Evolutionary conservation across 2,797 vertebrate genomes (phyloP).

Genomic region (Danio jaintianensis): DNA sequence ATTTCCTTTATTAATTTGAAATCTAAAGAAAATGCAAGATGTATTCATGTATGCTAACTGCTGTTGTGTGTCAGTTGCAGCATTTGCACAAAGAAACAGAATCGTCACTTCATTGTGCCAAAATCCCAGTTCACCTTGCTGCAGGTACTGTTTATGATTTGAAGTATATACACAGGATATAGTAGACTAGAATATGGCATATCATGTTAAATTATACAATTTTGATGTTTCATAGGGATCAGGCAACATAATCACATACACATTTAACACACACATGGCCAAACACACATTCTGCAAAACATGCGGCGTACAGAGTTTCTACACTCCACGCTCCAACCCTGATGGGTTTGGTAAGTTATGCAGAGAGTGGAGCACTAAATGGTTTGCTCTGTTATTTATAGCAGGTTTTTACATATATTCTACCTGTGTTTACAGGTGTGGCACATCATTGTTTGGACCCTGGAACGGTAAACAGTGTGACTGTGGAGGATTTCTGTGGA

Average conservation of each 20-base stretch:
- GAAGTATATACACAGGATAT: no score
- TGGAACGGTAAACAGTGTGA: constrained; percentile 84
- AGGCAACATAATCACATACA: constrained; percentile 89
- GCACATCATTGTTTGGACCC: constrained; percentile 92
- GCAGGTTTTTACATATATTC: not conserved
- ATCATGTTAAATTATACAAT: not conserved
- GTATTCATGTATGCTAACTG: not conserved
- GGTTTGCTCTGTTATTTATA: not conserved
- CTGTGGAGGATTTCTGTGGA: constrained; percentile 87
- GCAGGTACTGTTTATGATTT: constrained; percentile 77
- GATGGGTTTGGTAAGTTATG: constrained; percentile 88
- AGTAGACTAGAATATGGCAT: not conserved
- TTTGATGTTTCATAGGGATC: constrained; percentile 78
- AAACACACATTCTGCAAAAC: constrained; percentile 95
- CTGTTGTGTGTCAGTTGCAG: constrained; percentile 84
- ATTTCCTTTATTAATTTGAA: no score
- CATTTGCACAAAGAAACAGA: constrained; percentile 96
- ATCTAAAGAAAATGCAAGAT: not conserved
- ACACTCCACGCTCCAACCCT: constrained; percentile 91
- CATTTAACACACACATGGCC: constrained; percentile 90
- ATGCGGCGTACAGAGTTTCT: constrained; percentile 98
- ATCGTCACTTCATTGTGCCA: constrained; percentile 93
- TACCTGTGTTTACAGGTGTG: constrained; percentile 78
- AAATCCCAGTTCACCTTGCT: constrained; percentile 87
- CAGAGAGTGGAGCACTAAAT: not conserved